These are phyloP conservation scores for Empidonax alnorum DNA, from an alignment of 2,113 vertebrate species.

Conservation along the genomic window DNA sequence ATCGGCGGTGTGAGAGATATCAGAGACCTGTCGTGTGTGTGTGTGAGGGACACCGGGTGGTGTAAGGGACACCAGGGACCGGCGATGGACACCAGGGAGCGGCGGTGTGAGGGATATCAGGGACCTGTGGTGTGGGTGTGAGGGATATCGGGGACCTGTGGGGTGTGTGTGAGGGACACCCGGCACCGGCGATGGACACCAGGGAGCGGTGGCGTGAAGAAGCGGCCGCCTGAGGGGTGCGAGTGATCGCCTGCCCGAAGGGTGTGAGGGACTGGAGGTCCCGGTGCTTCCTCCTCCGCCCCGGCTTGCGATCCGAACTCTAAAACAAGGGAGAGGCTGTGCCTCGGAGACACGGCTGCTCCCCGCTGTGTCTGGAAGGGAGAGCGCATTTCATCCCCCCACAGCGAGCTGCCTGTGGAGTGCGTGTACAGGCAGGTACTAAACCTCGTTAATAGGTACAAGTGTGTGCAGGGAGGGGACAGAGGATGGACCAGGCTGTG, in stretches of 20 bases:
- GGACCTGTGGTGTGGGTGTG: too few species aligned
- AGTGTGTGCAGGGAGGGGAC: not conserved
- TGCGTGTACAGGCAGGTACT: not conserved
- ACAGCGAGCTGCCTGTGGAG: not conserved
- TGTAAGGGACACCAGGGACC: not conserved
- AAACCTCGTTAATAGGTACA: fast-evolving
- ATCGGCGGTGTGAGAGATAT: not conserved
- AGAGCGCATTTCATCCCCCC: not conserved
- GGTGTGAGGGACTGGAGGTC: not conserved
- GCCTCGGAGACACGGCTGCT: not conserved
- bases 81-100: too few species aligned
- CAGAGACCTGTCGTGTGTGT: too few species aligned
- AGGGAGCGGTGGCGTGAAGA: not conserved
- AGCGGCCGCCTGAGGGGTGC: not conserved
- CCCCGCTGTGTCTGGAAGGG: not conserved
- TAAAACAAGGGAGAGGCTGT: not conserved
- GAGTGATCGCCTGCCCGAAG: not conserved
- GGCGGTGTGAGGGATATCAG: too few species aligned
- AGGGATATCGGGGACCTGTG: too few species aligned
- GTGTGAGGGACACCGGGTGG: not conserved
- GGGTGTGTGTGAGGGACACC: not conserved
- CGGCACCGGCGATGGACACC: too few species aligned
- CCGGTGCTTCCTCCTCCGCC: not conserved
- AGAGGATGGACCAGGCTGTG: not conserved
- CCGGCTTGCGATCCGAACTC: fast-evolving